These are phyloP conservation scores for Recurvirostra avosetta DNA, from an alignment of 2,113 vertebrate genomes.

Conservation along the genomic window DNA sequence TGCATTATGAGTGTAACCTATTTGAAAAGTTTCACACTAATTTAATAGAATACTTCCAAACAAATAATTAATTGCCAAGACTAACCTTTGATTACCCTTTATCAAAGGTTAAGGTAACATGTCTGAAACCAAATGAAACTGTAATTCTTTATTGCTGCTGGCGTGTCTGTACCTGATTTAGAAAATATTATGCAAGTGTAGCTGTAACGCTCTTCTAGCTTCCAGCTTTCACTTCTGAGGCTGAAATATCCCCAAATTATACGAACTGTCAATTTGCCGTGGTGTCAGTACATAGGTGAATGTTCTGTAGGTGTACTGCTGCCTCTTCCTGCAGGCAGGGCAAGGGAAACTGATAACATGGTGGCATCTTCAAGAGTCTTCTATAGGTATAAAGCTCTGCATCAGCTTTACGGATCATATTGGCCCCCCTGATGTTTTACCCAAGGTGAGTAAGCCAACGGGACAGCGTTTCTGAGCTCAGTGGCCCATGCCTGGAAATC, in stretches of 20 bases:
- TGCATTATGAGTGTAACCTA: background rate
- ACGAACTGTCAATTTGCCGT: fast-evolving
- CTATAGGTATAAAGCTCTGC: background rate
- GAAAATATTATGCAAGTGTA: background rate
- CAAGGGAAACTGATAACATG: background rate
- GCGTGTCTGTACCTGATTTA: background rate
- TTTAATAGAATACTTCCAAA: background rate
- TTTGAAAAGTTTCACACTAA: background rate
- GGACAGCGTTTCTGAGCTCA: background rate
- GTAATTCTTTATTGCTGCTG: background rate
- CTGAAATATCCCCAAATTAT: background rate
- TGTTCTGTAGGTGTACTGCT: background rate
- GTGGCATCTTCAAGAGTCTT: background rate
- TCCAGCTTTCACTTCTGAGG: background rate
- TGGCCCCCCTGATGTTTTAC: background rate
- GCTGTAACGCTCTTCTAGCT: background rate
- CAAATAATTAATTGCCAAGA: background rate
- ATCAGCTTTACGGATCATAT: fast-evolving
- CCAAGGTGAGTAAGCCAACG: fast-evolving
- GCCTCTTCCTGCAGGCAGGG: background rate
- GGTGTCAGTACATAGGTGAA: fast-evolving
- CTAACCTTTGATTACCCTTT: background rate
- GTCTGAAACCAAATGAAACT: background rate
- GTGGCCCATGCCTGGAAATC: background rate
- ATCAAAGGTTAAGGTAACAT: background rate